phyloP scores from a whole-genome alignment of 1,140 invertebrate species.

The Drepana arcuata region DNA sequence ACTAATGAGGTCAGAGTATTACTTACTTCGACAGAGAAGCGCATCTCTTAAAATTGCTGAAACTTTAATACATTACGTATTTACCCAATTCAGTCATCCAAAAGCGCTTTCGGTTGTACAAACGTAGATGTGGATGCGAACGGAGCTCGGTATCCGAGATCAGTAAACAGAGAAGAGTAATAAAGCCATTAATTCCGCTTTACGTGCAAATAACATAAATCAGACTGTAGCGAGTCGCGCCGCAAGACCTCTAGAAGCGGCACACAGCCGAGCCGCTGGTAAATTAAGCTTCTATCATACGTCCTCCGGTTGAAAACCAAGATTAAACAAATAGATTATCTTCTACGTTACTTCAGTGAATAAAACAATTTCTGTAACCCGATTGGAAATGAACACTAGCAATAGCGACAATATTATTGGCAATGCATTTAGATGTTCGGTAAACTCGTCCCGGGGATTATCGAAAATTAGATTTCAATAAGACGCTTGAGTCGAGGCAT shows the following conservation, averaged over 20 bases:
- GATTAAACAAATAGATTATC: conserved; percentile 31
- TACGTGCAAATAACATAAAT: conserved; percentile 68
- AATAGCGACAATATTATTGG: conserved; percentile 44
- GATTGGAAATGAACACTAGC: no score
- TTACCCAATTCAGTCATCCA: conserved; percentile 23
- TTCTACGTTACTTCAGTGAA: neutral
- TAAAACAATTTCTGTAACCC: neutral
- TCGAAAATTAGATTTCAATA: conserved; percentile 71
- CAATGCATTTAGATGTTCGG: conserved; percentile 24
- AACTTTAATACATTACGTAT: conserved; percentile 27
- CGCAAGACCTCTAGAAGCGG: conserved; percentile 33
- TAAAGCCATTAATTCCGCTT: conserved; percentile 68
- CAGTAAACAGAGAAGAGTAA: conserved; percentile 59
- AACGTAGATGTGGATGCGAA: conserved; percentile 22
- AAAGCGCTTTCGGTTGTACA: conserved; percentile 24
- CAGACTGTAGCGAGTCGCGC: conserved; percentile 47
- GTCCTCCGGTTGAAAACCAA: conserved; percentile 26
- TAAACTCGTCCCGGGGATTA: conserved; percentile 52
- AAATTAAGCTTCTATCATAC: conserved; percentile 46
- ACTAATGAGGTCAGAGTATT: no score
- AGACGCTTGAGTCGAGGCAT: conserved; percentile 53
- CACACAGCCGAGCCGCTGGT: conserved; percentile 25
- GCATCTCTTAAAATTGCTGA: conserved; percentile 13
- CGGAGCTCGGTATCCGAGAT: conserved; percentile 30
- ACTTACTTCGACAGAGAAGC: no score